These are phyloP conservation scores for Anarrhichthys ocellatus DNA, from an alignment of 2,113 vertebrate genomes.

Conservation along the genomic window DNA sequence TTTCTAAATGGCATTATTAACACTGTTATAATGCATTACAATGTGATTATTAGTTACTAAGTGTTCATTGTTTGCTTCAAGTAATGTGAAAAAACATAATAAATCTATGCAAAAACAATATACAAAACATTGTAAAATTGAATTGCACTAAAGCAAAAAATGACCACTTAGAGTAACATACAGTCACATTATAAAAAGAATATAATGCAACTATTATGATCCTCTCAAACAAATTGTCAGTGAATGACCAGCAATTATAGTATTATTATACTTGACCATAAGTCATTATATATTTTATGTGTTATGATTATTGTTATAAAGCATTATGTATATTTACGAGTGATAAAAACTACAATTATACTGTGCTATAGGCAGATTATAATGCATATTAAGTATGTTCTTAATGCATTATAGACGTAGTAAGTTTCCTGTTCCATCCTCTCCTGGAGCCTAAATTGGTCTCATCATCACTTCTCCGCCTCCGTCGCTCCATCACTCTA, in stretches of 20 bases:
- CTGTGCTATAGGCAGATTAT: not conserved
- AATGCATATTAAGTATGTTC: not conserved
- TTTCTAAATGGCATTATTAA: too few species aligned
- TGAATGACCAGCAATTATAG: not conserved
- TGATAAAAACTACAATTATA: not conserved
- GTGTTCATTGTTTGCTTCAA: not conserved
- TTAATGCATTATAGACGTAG: not conserved
- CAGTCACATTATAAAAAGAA: not conserved
- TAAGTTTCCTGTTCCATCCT: constrained; percentile 40
- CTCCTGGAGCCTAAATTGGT: constrained; percentile 45
- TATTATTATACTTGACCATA: not conserved
- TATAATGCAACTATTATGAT: not conserved
- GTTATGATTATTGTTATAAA: not conserved
- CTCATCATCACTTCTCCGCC: constrained; percentile 46
- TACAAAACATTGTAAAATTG: not conserved
- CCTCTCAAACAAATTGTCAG: not conserved
- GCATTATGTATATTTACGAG: not conserved
- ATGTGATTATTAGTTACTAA: not conserved
- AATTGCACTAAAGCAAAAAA: not conserved
- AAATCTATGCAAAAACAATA: not conserved
- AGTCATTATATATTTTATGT: not conserved
- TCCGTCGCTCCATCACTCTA: constrained; percentile 52
- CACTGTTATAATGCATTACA: not conserved
- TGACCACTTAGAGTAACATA: not conserved
- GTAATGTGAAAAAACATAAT: not conserved